A percentile compares a stretch with the other conserved stretches of the same genome.
phyloP scores from a whole-genome alignment of 1,140 invertebrate genomes.

The Orussus abietinus region DNA sequence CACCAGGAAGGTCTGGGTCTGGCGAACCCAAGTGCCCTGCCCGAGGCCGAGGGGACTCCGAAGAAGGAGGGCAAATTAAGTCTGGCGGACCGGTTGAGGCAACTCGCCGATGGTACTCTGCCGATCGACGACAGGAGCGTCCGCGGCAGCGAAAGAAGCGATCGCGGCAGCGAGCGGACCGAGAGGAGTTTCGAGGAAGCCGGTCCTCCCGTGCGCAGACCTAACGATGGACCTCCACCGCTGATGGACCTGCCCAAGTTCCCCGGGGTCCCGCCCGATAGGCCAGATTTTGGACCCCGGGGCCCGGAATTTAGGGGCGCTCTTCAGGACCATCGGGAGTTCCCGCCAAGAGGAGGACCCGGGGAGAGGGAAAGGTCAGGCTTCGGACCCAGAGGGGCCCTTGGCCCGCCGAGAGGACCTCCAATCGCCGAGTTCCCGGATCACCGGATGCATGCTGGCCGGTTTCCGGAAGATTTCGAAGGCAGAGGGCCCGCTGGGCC shows the following conservation, averaged over 20 bases:
- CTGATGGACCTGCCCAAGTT: slow-evolving; percentile 48
- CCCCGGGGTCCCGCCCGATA: slow-evolving; percentile 27
- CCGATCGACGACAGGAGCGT: slow-evolving; percentile 42
- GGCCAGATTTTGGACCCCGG: slow-evolving; percentile 34
- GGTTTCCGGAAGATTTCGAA: slow-evolving; percentile 41
- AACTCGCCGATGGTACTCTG: slow-evolving; percentile 48
- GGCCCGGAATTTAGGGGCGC: slow-evolving; percentile 33
- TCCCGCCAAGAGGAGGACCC: slow-evolving; percentile 21
- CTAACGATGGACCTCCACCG: slow-evolving; percentile 36
- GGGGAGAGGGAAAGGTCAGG: slow-evolving; percentile 30
- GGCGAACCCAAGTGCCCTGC: slow-evolving; percentile 12
- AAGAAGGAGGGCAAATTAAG: slow-evolving; percentile 45
- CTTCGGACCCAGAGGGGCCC: slow-evolving; percentile 34
- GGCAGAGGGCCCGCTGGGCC: slow-evolving; percentile 39
- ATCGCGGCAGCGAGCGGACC: slow-evolving; percentile 33
- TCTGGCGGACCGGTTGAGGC: slow-evolving; percentile 47
- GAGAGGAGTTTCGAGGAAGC: slow-evolving; percentile 39
- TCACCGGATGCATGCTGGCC: slow-evolving; percentile 31
- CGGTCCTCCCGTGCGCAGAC: slow-evolving; percentile 22
- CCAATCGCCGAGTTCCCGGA: slow-evolving; percentile 40
- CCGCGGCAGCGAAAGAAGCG: slow-evolving; percentile 30
- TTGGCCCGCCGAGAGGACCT: slow-evolving; percentile 22
- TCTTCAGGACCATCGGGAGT: slow-evolving; percentile 36
- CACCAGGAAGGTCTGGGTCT: slow-evolving; percentile 34
- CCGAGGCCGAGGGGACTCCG: slow-evolving; percentile 15